Evolutionary conservation across 2,888 invertebrate genomes (phyloP).

Genomic region (Pheosia tremula): DNA sequence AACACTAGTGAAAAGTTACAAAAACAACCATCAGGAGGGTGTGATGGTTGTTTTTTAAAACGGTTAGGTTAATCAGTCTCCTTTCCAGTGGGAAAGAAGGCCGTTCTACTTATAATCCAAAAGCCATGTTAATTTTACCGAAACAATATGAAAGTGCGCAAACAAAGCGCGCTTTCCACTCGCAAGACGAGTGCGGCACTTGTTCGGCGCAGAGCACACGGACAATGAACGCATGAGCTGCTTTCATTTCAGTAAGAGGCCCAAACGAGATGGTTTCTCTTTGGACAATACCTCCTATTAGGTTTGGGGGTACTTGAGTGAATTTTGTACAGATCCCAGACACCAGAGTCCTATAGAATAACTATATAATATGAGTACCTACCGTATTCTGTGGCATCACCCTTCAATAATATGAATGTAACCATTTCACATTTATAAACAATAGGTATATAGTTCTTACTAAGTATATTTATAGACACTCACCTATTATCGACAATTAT

Average conservation of each 20-base stretch:
- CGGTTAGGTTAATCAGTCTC: too few species aligned
- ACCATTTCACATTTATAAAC: too few species aligned
- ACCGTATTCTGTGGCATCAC: too few species aligned
- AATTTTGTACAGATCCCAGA: neutral
- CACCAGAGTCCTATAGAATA: too few species aligned
- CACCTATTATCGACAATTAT: too few species aligned
- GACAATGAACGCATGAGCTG: constrained; percentile 46
- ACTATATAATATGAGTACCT: too few species aligned
- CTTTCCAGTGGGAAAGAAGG: neutral
- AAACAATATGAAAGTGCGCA: constrained; percentile 27
- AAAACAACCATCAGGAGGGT: too few species aligned
- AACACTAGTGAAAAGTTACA: too few species aligned
- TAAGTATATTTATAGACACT: too few species aligned
- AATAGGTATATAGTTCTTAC: too few species aligned
- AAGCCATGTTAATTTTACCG: constrained; percentile 13
- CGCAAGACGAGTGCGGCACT: constrained; percentile 7
- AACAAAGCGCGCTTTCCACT: constrained; percentile 32
- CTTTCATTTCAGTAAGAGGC: constrained; percentile 49
- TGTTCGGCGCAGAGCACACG: constrained; percentile 9
- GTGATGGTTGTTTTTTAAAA: too few species aligned
- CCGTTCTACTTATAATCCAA: constrained; percentile 3
- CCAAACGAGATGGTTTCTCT: constrained; percentile 40
- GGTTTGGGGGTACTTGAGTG: neutral
- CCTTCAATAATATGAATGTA: too few species aligned
- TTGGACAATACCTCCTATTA: constrained; percentile 6